Conservation (phyloP, 2,113 vertebrate genomes). For the Platysternon megacephalum region DNA sequence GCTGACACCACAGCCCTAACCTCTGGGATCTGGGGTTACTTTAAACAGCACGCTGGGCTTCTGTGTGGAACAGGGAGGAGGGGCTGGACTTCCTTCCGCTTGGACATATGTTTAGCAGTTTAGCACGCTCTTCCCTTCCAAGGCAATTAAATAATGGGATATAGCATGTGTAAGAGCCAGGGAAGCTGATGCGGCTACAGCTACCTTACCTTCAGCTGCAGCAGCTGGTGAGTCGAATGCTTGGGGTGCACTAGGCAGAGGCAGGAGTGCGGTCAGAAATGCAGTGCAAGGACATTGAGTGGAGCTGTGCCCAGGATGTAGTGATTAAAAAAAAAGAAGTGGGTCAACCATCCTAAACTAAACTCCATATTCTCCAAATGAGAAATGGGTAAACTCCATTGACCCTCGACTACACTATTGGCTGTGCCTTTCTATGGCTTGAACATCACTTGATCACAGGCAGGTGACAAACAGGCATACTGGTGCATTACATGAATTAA, state of each 20-base stretch:
- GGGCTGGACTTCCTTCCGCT: constrained; percentile 70
- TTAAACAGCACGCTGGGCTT: background rate
- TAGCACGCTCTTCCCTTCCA: constrained; percentile 63
- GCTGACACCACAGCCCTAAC: constrained; percentile 10
- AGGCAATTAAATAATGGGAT: constrained; percentile 46
- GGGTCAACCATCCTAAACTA: background rate
- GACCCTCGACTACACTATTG: background rate
- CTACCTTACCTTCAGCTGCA: background rate
- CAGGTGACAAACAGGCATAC: fast-evolving
- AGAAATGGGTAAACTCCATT: background rate
- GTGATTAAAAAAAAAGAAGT: constrained; percentile 17
- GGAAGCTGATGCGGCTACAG: constrained; percentile 19
- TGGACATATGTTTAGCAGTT: constrained; percentile 34
- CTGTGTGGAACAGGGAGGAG: constrained; percentile 31
- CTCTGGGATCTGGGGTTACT: constrained; percentile 33
- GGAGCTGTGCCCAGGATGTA: constrained; percentile 6
- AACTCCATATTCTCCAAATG: background rate
- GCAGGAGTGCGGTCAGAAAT: background rate
- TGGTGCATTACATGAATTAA: fast-evolving
- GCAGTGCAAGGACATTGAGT: background rate
- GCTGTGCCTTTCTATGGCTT: background rate
- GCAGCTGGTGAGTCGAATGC: background rate
- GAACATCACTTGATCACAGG: fast-evolving
- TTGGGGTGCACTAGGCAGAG: constrained; percentile 22
- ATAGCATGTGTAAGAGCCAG: background rate